A percentile compares a stretch with the other conserved stretches of the same genome.
Conservation (phyloP, 2,888 invertebrate genomes). For the Mimumesa dahlbomi region DNA sequence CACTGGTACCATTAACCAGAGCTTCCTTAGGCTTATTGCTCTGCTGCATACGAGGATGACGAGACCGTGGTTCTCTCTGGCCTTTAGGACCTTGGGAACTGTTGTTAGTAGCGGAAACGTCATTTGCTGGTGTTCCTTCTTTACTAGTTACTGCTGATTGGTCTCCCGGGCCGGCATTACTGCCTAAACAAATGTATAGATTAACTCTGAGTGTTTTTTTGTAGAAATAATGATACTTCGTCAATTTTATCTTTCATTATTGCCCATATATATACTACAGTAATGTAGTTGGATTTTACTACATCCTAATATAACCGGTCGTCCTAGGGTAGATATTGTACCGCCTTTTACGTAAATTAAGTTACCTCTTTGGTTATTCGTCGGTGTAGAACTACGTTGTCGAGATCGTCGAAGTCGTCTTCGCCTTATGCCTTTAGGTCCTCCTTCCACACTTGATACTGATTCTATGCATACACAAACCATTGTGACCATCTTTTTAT, state of each 20-base stretch:
- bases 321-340: slow-evolving; percentile 49
- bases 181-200: slow-evolving; percentile 69
- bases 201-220: slow-evolving; percentile 51
- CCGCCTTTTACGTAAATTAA: slow-evolving; percentile 3
- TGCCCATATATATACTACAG: no score
- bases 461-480: slow-evolving; percentile 82
- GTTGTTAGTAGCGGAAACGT: slow-evolving; percentile 73
- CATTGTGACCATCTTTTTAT: slow-evolving; percentile 78
- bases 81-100: slow-evolving; percentile 77
- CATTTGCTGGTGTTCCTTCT: slow-evolving; percentile 76
- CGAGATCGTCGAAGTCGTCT: slow-evolving; percentile 74
- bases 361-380: slow-evolving; percentile 74
- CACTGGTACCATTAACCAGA: slow-evolving; percentile 85
- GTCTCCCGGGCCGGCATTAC: slow-evolving; percentile 75
- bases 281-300: no score
- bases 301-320: slow-evolving; percentile 44
- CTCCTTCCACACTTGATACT: slow-evolving; percentile 84
- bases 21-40: slow-evolving; percentile 84
- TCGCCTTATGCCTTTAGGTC: slow-evolving; percentile 78
- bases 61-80: slow-evolving; percentile 77
- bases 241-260: no score
- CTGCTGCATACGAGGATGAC: slow-evolving; percentile 76
- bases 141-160: slow-evolving; percentile 75
- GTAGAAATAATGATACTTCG: no score
- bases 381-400: slow-evolving; percentile 79